These are phyloP conservation scores for Gopherus flavomarginatus DNA, from an alignment of 2,113 vertebrate genomes.

Conservation along the genomic window DNA sequence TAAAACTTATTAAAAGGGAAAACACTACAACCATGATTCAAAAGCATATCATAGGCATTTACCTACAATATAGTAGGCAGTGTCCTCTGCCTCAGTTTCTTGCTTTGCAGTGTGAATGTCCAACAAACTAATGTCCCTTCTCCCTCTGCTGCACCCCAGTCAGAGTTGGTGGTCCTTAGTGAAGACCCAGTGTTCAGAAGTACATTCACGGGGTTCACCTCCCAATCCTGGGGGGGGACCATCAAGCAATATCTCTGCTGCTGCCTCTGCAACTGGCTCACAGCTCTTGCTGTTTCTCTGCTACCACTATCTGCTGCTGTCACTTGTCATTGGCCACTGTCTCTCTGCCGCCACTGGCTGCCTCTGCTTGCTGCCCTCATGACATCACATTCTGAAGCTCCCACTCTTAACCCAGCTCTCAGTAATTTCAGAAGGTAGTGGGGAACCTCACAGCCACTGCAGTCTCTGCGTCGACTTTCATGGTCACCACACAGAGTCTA, in stretches of 20 bases:
- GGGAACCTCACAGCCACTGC: not conserved
- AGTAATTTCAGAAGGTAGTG: not conserved
- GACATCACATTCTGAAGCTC: not conserved
- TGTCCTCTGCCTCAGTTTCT: not conserved
- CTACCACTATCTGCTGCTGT: too few species aligned
- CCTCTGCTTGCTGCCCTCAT: not conserved
- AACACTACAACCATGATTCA: not conserved
- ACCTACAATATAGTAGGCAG: not conserved
- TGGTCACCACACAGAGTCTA: not conserved
- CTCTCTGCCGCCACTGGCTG: not conserved
- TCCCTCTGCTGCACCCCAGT: not conserved
- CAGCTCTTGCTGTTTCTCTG: not conserved
- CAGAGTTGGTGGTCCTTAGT: not conserved
- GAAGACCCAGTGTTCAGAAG: not conserved
- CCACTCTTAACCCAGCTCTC: not conserved
- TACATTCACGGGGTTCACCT: not conserved
- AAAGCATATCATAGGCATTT: not conserved
- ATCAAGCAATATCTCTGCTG: not conserved
- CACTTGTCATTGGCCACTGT: too few species aligned
- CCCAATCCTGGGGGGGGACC: not conserved
- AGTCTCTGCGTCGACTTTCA: not conserved
- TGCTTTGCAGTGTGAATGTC: not conserved
- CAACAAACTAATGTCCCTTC: not conserved
- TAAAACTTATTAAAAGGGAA: not conserved
- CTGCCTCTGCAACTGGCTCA: not conserved